phyloP scores from a whole-genome alignment of 2,888 invertebrate genomes.

The Gordius sp. region DNA sequence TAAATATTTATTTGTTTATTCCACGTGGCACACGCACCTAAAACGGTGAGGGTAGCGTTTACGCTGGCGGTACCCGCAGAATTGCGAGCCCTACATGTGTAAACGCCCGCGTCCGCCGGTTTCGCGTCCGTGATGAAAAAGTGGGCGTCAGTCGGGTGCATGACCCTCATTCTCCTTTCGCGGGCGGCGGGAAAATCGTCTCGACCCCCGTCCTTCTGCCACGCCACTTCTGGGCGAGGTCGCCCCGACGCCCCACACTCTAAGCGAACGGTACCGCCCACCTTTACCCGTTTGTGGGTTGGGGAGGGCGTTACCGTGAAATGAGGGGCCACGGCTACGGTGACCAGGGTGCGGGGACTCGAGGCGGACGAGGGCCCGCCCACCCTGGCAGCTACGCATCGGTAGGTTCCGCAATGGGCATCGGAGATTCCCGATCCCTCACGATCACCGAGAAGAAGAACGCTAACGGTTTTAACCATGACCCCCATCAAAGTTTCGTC shows the following conservation, averaged over 20 bases:
- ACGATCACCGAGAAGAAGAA: too few relatives aligned
- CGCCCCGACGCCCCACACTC: constrained; percentile 71
- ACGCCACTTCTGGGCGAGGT: constrained; percentile 43
- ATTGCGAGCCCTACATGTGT: constrained; percentile 72
- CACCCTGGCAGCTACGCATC: neutral
- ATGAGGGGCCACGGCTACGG: neutral
- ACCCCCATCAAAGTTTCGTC: too few relatives aligned
- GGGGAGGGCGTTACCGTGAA: too few relatives aligned
- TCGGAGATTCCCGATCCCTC: too few relatives aligned
- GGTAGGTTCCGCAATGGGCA: neutral
- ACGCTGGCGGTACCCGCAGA: constrained; percentile 57
- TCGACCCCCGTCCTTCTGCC: constrained; percentile 61
- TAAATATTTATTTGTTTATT: constrained; percentile 1
- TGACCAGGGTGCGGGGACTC: neutral
- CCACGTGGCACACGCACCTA: constrained; percentile 27
- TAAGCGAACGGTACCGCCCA: constrained; percentile 55
- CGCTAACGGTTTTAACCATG: too few relatives aligned
- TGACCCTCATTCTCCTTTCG: constrained; percentile 67
- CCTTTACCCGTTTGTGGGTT: constrained; percentile 39
- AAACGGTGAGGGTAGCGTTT: constrained; percentile 56
- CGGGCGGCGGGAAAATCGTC: constrained; percentile 58
- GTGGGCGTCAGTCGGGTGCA: constrained; percentile 47
- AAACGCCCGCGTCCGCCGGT: constrained; percentile 59
- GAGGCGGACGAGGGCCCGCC: neutral
- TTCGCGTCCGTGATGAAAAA: constrained; percentile 76